Evolutionary conservation across 92 coral and sea anemone species (phyloP).

Genomic region (Desmophyllum pertusum): DNA sequence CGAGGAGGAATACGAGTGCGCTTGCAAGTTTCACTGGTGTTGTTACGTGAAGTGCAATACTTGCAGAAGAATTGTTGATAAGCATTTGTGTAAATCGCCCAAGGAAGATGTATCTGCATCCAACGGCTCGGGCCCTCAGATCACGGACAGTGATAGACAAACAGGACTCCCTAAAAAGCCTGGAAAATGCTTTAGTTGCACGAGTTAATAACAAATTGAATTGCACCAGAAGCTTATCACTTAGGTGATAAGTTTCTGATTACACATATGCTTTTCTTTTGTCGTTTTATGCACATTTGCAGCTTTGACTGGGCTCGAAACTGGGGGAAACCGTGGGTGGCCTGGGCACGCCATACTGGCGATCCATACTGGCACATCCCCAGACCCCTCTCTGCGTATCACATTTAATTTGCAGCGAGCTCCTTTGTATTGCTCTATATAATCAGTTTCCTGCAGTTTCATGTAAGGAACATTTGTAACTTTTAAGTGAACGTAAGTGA

Average conservation of each 20-base stretch:
- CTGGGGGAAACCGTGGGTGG: not conserved
- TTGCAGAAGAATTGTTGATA: conserved; percentile 81
- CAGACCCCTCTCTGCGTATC: not conserved
- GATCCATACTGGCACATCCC: too few relatives aligned
- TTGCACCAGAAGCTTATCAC: too few relatives aligned
- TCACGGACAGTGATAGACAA: not conserved
- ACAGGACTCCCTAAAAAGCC: not conserved
- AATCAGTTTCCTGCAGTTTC: too few relatives aligned
- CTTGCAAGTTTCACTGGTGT: conserved; percentile 93
- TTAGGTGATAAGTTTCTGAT: too few relatives aligned
- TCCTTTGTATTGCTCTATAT: too few relatives aligned
- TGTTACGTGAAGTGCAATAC: conserved; percentile 79
- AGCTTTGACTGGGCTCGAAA: too few relatives aligned
- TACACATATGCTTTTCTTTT: too few relatives aligned
- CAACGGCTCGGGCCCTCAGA: not conserved
- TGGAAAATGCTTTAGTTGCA: not conserved
- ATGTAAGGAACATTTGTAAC: too few relatives aligned
- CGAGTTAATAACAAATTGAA: not conserved
- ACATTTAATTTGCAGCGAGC: too few relatives aligned
- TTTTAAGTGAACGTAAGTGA: too few relatives aligned
- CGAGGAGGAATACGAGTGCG: conserved; percentile 76
- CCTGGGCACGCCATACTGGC: not conserved
- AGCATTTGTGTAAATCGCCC: conserved; percentile 74
- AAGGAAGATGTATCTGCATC: not conserved
- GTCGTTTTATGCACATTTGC: too few relatives aligned